Evolutionary conservation across 1,140 invertebrate species (phyloP), one percentile per base, ranked within the genome.

Genomic region (Pinna nobilis): DNA sequence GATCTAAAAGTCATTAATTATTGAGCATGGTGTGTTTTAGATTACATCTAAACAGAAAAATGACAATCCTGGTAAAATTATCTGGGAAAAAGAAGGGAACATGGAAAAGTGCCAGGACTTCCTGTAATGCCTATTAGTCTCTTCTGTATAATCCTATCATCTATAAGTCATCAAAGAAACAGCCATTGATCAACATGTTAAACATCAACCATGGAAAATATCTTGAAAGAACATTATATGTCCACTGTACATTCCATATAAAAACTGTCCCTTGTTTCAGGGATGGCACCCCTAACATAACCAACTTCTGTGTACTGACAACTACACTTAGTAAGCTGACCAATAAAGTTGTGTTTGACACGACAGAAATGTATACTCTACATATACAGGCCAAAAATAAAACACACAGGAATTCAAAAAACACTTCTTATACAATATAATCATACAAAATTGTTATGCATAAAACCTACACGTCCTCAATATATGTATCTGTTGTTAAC

Each of bases 171-270:
- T 35, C 7, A 61, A 25, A 53, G 13, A 61, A 61, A 39, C 28
- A 39, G 28, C 28, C 59, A 61, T 61, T 61, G 32, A 28, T 61
- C 59, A 61, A 41, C 59, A 61, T 37, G 37, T 23, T 61, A 61
- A 39, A 61, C 23, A 30, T 61, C 2, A 37, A 35, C 37, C 30
- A 35, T 30, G 59, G 37, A 61, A 61, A 61, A 61, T 61, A 61
- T 44, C 35, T 44, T 41, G 37, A 41, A 23, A 39, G 59, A 61
- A 61, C 59, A 61, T 61, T 61, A 39, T 23, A 61, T 61, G 59
- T 61, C 37, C 59, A 61, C 41, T 41, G 30, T 33, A 30, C n/a
- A n/a, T n/a, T n/a, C n/a, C n/a, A n/a, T n/a, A n/a, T n/a, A n/a
- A n/a, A n/a, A n/a, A n/a, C n/a, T n/a, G n/a, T n/a, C n/a, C n/a